These are phyloP conservation scores for Morone chrysops DNA, from an alignment of 2,113 vertebrate genomes.

Conservation along the genomic window DNA sequence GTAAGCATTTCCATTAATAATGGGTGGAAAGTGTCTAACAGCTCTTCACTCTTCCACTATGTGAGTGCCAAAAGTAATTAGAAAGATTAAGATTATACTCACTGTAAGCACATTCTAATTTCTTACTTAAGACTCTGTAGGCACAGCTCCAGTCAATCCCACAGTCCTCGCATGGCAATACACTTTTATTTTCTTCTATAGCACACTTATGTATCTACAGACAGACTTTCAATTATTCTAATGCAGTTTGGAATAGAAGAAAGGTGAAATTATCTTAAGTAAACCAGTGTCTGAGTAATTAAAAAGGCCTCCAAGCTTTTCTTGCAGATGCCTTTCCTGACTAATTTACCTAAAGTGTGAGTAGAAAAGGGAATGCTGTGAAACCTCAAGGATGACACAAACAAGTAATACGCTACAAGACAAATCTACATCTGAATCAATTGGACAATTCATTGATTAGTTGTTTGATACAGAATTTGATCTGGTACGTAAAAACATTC, in stretches of 20 bases:
- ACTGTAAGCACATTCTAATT: conserved; percentile 37
- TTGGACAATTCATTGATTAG: background rate
- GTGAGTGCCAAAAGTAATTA: conserved; percentile 57
- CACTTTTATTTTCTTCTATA: conserved; percentile 30
- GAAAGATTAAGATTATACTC: conserved; percentile 53
- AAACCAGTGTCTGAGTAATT: conserved; percentile 29
- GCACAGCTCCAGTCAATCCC: conserved; percentile 48
- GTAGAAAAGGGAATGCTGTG: conserved; percentile 15
- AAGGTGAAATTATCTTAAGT: conserved; percentile 44
- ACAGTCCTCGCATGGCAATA: conserved; percentile 28
- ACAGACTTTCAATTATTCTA: conserved; percentile 57
- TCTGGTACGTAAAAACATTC: background rate
- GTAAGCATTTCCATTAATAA: conserved; percentile 40
- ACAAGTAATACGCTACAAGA: background rate
- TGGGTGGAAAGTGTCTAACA: conserved; percentile 39
- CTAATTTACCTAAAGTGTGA: conserved; percentile 32
- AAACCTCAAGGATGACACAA: background rate
- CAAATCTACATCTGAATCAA: background rate
- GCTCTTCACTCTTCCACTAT: conserved; percentile 38
- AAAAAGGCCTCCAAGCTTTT: conserved; percentile 29
- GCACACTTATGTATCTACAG: conserved; percentile 31
- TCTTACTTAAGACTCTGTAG: conserved; percentile 32
- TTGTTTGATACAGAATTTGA: background rate
- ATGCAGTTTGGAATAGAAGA: conserved; percentile 31
- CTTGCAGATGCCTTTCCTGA: conserved; percentile 4